A percentile compares a stretch with the other conserved stretches of the same genome.
Conservation (phyloP, 2,113 vertebrate genomes). For the Chroicocephalus ridibundus region DNA sequence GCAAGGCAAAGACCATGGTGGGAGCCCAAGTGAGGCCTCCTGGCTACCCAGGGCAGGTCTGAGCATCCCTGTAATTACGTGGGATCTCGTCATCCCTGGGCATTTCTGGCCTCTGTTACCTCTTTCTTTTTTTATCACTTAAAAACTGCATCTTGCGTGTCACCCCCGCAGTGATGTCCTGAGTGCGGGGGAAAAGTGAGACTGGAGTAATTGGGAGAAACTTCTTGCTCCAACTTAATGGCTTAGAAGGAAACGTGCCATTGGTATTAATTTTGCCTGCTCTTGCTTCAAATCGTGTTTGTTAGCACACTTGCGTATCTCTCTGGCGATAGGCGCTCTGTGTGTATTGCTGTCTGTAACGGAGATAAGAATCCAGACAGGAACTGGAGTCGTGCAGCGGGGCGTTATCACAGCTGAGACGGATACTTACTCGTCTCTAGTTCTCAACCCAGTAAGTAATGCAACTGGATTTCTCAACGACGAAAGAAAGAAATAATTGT, state of each 20-base stretch:
- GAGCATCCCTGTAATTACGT: fast-evolving
- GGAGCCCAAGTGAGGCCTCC: fast-evolving
- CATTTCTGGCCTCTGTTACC: not conserved
- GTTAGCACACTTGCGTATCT: not conserved
- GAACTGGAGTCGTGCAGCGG: not conserved
- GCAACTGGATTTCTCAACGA: not conserved
- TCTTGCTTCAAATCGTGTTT: not conserved
- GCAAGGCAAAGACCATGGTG: fast-evolving
- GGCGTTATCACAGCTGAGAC: not conserved
- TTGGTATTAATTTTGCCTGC: not conserved
- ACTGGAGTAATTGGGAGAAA: not conserved
- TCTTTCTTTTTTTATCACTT: not conserved
- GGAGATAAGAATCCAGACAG: not conserved
- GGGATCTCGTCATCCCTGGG: not conserved
- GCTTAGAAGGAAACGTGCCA: not conserved
- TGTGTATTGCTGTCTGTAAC: fast-evolving
- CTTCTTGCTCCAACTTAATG: not conserved
- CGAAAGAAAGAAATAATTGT: not conserved
- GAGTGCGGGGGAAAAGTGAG: too few species aligned
- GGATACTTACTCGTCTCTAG: not conserved
- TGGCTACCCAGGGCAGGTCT: not conserved
- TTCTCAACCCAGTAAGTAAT: not conserved
- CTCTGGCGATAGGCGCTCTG: not conserved
- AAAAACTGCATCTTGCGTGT: not conserved
- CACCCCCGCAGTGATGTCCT: fast-evolving